phyloP scores from a whole-genome alignment of 2,888 invertebrate genomes.

The Exephanes ischioxanthus region DNA sequence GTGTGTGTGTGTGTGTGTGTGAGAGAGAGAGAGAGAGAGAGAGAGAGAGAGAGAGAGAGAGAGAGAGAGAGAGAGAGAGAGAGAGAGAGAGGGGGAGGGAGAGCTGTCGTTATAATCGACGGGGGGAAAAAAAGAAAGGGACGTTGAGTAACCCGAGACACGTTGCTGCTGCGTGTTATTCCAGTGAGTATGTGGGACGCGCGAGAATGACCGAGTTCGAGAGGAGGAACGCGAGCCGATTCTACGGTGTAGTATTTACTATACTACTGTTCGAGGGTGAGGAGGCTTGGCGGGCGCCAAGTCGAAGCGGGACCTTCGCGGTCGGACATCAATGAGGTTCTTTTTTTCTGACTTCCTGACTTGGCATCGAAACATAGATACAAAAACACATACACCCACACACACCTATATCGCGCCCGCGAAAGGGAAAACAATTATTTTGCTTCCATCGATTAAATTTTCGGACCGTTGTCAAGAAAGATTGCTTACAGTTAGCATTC shows the following conservation, averaged over 20 bases:
- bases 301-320: conserved; percentile 71
- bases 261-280: conserved; percentile 35
- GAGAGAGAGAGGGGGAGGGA: conserved; percentile 7
- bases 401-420: not conserved
- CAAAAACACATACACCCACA: not conserved
- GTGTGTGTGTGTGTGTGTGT: no score
- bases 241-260: conserved; percentile 42
- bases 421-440: not conserved
- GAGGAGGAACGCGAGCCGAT: conserved; percentile 32
- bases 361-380: conserved; percentile 10
- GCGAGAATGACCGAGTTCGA: conserved; percentile 66
- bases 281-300: conserved; percentile 37
- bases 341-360: conserved; percentile 6
- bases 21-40: conserved; percentile 12
- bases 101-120: conserved; percentile 48
- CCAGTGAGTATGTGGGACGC: conserved; percentile 67
- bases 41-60: not conserved
- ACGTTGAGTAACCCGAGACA: conserved; percentile 56
- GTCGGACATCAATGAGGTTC: conserved; percentile 54
- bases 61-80: conserved; percentile 8
- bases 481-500: not conserved
- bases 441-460: not conserved
- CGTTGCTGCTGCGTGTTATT: conserved; percentile 67
- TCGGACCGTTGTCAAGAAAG: no score
- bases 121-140: conserved; percentile 26